phyloP scores from a whole-genome alignment of 2,888 invertebrate species.

The Cylloceria caligata region DNA sequence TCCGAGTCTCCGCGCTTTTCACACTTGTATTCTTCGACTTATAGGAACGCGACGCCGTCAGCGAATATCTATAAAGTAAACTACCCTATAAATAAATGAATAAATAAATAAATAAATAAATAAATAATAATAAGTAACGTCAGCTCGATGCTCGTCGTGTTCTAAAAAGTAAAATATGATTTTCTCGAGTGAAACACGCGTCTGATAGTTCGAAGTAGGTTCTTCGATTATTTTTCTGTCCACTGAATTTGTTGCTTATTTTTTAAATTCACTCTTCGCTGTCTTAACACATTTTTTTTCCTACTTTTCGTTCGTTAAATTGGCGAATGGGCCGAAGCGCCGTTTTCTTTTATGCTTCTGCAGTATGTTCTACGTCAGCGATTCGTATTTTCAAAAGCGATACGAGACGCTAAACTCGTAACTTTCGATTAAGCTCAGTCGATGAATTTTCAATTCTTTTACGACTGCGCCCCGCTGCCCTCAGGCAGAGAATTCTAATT shows the following conservation, averaged over 20 bases:
- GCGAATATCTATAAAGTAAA: slow-evolving; percentile 72
- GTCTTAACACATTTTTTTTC: slow-evolving; percentile 24
- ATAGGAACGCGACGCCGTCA: slow-evolving; percentile 76
- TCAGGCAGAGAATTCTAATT: slow-evolving; percentile 49
- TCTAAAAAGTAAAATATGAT: slow-evolving; percentile 28
- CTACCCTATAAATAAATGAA: slow-evolving; percentile 52
- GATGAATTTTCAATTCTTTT: slow-evolving; percentile 47
- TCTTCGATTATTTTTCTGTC: slow-evolving; percentile 22
- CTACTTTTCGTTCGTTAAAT: slow-evolving; percentile 27
- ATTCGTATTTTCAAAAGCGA: slow-evolving; percentile 42
- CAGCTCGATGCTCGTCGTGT: slow-evolving; percentile 26
- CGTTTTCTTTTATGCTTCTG: slow-evolving; percentile 34
- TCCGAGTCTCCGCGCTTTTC: not conserved
- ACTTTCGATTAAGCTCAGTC: slow-evolving; percentile 21
- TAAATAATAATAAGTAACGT: slow-evolving; percentile 50
- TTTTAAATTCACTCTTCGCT: slow-evolving; percentile 34
- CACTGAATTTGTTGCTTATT: slow-evolving; percentile 16
- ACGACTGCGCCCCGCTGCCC: slow-evolving; percentile 36
- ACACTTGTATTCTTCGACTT: slow-evolving; percentile 18
- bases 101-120: slow-evolving; percentile 26
- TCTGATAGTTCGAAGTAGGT: slow-evolving; percentile 41
- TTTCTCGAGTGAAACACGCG: slow-evolving; percentile 30
- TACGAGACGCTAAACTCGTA: slow-evolving; percentile 6
- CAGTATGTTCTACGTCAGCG: slow-evolving; percentile 39
- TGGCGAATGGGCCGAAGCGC: slow-evolving; percentile 28